Percentiles rank a stretch among this genome's conserved stretches.
phyloP scores from a whole-genome alignment of 1,140 invertebrate genomes.

The Campoletis sonorensis region DNA sequence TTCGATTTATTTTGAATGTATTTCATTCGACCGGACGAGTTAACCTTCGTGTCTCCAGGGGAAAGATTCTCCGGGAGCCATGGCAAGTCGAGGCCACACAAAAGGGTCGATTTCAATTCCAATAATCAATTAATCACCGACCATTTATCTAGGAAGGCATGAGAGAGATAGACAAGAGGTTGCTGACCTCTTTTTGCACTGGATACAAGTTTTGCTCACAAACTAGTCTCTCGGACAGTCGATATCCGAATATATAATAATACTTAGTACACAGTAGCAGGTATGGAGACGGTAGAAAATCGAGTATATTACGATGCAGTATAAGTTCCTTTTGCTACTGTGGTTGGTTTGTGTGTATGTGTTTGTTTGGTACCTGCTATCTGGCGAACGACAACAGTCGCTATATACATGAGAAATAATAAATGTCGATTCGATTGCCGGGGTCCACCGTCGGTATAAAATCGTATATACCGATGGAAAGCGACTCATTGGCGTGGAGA shows the following conservation, averaged over 20 bases:
- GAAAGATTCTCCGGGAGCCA: no score
- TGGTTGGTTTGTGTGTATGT: neutral
- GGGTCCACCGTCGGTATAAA: neutral
- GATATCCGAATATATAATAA: neutral
- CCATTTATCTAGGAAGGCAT: neutral
- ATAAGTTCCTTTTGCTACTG: neutral
- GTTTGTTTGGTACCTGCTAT: conserved; percentile 10
- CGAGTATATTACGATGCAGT: neutral
- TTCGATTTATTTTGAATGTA: no score
- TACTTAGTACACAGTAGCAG: neutral
- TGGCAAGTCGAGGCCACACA: no score
- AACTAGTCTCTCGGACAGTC: neutral
- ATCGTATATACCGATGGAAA: neutral
- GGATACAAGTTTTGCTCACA: neutral
- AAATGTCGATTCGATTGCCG: neutral
- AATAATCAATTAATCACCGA: neutral
- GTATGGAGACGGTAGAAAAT: conserved; percentile 1
- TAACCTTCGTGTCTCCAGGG: no score
- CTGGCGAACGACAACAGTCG: neutral
- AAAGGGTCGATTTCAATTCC: neutral
- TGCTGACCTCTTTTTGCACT: neutral
- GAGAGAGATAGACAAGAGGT: neutral
- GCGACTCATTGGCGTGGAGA: neutral
- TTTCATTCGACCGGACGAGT: no score
- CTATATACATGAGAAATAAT: conserved; percentile 13